Percentiles rank a stretch among this genome's conserved stretches.
Evolutionary conservation across 1,140 invertebrate genomes (phyloP).

Genomic region (Calliphora vicina): DNA sequence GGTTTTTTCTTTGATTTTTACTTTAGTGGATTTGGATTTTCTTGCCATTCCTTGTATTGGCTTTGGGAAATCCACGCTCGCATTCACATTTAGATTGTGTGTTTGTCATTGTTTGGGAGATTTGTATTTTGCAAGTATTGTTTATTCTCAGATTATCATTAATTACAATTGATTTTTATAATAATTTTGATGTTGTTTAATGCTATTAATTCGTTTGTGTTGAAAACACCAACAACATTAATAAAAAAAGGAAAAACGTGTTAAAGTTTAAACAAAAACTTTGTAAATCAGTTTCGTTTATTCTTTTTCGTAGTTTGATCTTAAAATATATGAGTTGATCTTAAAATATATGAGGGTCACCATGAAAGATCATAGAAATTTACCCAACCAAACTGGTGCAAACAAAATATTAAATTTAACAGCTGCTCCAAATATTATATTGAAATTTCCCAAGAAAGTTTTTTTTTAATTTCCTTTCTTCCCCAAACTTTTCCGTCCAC

Average conservation of each 20-base stretch:
- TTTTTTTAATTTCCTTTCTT: too few species aligned
- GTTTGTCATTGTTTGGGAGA: background rate
- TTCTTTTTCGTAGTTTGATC: too few species aligned
- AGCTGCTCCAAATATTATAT: too few species aligned
- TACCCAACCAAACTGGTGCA: too few species aligned
- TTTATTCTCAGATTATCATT: constrained; percentile 7
- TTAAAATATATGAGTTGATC: too few species aligned
- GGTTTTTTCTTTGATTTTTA: background rate
- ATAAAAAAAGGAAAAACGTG: background rate
- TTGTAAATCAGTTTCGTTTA: too few species aligned
- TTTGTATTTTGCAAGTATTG: background rate
- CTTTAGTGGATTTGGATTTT: background rate
- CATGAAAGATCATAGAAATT: too few species aligned
- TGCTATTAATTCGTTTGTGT: background rate
- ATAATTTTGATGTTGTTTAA: background rate
- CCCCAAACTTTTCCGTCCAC: background rate
- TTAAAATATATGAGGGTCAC: too few species aligned
- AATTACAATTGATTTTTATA: constrained; percentile 17
- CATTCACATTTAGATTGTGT: background rate
- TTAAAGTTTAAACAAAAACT: background rate
- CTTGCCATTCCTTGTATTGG: background rate
- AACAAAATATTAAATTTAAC: too few species aligned
- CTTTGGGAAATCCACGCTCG: background rate
- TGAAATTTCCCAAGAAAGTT: too few species aligned
- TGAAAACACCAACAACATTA: background rate